Conservation (phyloP, 1,140 invertebrate genomes). For the Lucilia cuprina region DNA sequence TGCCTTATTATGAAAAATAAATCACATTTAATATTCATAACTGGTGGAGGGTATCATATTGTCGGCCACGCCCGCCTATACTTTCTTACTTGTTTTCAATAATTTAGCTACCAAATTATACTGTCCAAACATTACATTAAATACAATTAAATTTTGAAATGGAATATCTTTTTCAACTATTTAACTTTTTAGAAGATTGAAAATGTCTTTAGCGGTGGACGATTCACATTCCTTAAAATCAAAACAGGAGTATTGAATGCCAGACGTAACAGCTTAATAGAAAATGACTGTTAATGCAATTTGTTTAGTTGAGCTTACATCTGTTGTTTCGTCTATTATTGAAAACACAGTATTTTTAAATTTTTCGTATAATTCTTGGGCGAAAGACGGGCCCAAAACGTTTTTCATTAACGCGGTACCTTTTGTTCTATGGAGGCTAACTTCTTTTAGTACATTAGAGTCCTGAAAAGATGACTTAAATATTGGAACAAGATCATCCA, state of each 20-base stretch:
- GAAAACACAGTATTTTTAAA: neutral
- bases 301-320: neutral
- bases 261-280: neutral
- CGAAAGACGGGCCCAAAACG: neutral
- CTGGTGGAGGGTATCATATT: too few relatives aligned
- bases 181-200: neutral
- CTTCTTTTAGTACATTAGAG: neutral
- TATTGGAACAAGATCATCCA: neutral
- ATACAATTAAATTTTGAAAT: neutral
- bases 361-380: neutral
- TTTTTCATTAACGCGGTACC: neutral
- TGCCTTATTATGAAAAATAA: too few relatives aligned
- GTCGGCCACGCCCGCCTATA: too few relatives aligned
- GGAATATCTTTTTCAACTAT: constrained; percentile 2
- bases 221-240: neutral
- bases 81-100: too few relatives aligned
- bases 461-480: neutral
- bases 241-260: neutral
- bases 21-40: too few relatives aligned
- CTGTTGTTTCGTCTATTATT: neutral
- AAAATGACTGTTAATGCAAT: neutral
- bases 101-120: neutral
- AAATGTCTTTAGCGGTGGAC: neutral
- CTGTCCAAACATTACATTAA: neutral
- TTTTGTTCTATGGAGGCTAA: neutral